Evolutionary conservation across 1,140 invertebrate species (phyloP), one percentile per base, ranked within the genome.

Genomic region (Eumeta japonica): DNA sequence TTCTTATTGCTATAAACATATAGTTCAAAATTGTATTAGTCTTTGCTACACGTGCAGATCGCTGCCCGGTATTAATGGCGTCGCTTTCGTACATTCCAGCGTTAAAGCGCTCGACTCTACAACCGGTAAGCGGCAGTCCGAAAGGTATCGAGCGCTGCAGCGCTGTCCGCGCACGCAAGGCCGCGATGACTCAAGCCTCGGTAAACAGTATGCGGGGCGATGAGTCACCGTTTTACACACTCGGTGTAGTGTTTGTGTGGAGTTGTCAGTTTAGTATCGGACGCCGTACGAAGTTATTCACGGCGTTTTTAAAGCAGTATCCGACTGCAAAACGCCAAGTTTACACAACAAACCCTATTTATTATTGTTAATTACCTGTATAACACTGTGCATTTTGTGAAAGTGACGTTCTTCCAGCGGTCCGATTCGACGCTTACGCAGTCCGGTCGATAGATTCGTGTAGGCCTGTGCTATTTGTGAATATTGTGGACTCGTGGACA

Each of bases 211-310:
- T 74, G 68, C 68, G 66, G 68, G 66, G 62, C 68, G 68, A 71
- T 73, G 68, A 73, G 68, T 73, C 68, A 73, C 68, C 66, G 59
- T 71, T 73, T 68, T 71, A 73, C 68, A 73, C 68, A 73, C 71
- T 73, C 64, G 68, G 68, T 73, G 64, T 64, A 68, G 68, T 66
- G 62, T 73, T 73, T 68, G 62, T 66, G 61, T 62, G 48, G 61
- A 68, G 66, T 73, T 73, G 68, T 73, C 68, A 73, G 68, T 73
- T 62, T 64, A 60, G 64, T 73, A 59, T 61, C 57, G 60, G 60
- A 71, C 61, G 59, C 63, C 58, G 64, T 59, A 60, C 46, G 48
- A 55, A 54, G n/a, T 54, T 46, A 52, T 70, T 58, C 56, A 57
- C 62, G 56, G 59, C 55, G 64, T 71, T 66, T 56, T 68, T 65